Base-by-base conservation (phyloP, 1,140 invertebrate genomes). In the Polypedilum vanderplanki region DNA sequence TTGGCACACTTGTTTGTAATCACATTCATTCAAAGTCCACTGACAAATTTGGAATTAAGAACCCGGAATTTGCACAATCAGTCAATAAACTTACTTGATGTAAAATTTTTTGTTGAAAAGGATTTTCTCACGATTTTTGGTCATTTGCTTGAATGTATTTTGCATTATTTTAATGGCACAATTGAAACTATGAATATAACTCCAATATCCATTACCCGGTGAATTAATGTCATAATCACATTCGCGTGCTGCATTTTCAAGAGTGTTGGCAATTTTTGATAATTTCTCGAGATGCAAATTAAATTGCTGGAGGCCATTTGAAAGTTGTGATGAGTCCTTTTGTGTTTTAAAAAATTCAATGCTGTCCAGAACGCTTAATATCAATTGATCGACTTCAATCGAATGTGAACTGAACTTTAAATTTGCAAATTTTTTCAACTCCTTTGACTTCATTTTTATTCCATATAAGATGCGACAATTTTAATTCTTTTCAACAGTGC, bases 151-250 rank as follows among this genome's bases (percentile, higher is more conserved):
- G 79, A 87, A 90, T 1, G 94, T 81, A 75, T 87, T 86, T 17
- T 89, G 83, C 1, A 89, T 87, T 80, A 91, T 87, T 4, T 87
- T 76, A 9, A 95, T 86, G 80, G 92, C 73, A 88, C 89, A 77
- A 95, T 89, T 12, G 93, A 87, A 41, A 96, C 86, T 33, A 85
- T 86, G 0, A 95, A 82, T 78, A 95, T 57, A 94, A 83, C 94
- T 97, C 78, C 95, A 84, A 80, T 95, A 98, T 0, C 97, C 97
- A 86, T 98, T 98, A 1, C 93, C 96, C 1, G 93, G 94, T 1
- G 90, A 90, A 20, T 88, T 83, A 41, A 86, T 85, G 80, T 95
- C 91, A 79, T 95, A 94, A 81, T 98, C 96, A 83, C 90, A 98
- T 41, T 87, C 79, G 0, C 88, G 87, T n/a, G 91, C 90, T 74